These are phyloP conservation scores for Lysiphlebus fabarum DNA, from an alignment of 1,140 invertebrate species.

Conservation along the genomic window DNA sequence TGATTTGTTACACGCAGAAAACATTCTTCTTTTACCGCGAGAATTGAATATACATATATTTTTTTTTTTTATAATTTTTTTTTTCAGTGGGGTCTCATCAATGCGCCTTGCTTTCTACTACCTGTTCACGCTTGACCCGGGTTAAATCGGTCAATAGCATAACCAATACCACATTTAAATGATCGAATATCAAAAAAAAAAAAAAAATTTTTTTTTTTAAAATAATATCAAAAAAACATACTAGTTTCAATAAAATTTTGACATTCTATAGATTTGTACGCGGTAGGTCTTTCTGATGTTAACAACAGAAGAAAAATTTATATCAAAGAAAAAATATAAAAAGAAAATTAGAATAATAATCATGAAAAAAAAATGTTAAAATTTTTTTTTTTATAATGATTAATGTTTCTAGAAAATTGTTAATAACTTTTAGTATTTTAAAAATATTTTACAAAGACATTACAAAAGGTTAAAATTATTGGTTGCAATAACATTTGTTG, in stretches of 20 bases:
- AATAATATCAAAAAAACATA: conserved; percentile 1
- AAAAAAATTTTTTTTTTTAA: not conserved
- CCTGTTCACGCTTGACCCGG: conserved; percentile 14
- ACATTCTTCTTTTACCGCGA: too few species aligned
- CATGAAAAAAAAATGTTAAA: too few species aligned
- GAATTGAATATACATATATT: too few species aligned
- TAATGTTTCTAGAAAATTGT: not conserved
- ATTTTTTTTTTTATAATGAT: too few species aligned
- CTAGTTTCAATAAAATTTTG: not conserved
- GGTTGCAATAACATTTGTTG: conserved; percentile 17
- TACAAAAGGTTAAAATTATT: conserved; percentile 19
- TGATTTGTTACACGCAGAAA: conserved; percentile 41
- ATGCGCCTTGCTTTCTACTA: not conserved
- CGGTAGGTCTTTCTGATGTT: conserved; percentile 7
- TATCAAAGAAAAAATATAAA: too few species aligned
- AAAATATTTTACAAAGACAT: not conserved
- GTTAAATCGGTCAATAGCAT: conserved; percentile 5
- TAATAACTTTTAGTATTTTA: not conserved
- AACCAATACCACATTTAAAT: too few species aligned
- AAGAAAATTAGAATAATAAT: too few species aligned
- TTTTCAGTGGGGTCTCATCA: not conserved
- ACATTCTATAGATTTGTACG: conserved; percentile 3
- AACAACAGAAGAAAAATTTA: not conserved
- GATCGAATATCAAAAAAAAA: not conserved
- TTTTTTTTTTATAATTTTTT: too few species aligned